A percentile compares a stretch with the other conserved stretches of the same genome.
Evolutionary conservation across 2,888 invertebrate genomes (phyloP).

Genomic region (Chorisops tibialis): DNA sequence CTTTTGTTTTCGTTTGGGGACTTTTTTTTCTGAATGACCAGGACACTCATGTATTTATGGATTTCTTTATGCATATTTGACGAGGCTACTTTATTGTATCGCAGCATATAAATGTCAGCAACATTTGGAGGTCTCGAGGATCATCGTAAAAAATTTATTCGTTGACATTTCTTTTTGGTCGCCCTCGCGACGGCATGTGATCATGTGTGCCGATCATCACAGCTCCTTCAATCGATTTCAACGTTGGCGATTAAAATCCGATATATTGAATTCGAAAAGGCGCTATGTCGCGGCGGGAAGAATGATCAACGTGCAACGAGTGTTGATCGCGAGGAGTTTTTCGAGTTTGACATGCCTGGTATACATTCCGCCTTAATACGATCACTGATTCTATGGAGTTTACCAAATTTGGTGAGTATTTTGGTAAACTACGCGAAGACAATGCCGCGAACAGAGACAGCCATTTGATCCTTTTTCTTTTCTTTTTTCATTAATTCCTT

Average conservation of each 20-base stretch:
- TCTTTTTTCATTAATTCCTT: not conserved
- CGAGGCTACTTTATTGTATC: conserved; percentile 26
- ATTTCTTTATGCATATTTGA: conserved; percentile 31
- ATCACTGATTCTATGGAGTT: conserved; percentile 29
- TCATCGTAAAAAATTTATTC: conserved; percentile 6
- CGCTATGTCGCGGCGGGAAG: conserved; percentile 30
- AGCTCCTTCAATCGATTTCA: conserved; percentile 2
- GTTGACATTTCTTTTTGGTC: too few species aligned
- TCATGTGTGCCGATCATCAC: not conserved
- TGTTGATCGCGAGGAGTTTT: conserved; percentile 9
- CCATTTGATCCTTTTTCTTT: not conserved
- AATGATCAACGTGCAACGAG: conserved; percentile 20
- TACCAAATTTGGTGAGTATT: conserved; percentile 32
- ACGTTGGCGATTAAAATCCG: too few species aligned
- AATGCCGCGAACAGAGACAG: conserved; percentile 7
- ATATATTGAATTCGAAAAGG: conserved; percentile 21
- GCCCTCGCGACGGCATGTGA: not conserved
- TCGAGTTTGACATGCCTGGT: conserved; percentile 27
- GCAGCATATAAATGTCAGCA: conserved; percentile 22
- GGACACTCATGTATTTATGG: conserved; percentile 37
- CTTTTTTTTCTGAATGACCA: not conserved
- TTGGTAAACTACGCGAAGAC: conserved; percentile 17
- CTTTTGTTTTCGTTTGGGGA: not conserved
- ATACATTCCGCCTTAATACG: conserved; percentile 29
- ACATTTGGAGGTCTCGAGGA: conserved; percentile 26